A percentile compares a stretch with the other conserved stretches of the same genome.
Evolutionary conservation across 2,797 vertebrate species (phyloP).

Genomic region (Lophotriccus pileatus): DNA sequence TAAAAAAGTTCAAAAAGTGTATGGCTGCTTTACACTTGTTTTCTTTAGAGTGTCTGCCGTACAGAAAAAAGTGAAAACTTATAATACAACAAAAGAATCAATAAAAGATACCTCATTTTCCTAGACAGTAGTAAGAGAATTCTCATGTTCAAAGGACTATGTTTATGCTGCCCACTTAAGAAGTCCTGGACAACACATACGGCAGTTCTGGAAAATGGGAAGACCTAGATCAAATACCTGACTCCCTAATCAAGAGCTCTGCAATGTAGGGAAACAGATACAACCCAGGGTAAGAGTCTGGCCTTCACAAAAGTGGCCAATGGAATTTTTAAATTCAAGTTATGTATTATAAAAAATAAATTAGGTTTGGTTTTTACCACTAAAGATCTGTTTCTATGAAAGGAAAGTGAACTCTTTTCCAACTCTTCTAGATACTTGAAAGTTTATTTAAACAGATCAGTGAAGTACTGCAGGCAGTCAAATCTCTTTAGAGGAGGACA

Average conservation of each 20-base stretch:
- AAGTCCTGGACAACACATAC: neutral
- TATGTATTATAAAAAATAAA: neutral
- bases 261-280: neutral
- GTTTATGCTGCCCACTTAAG: neutral
- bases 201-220: neutral
- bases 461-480: neutral
- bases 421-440: neutral
- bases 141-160: neutral
- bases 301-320: neutral
- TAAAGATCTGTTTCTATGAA: neutral
- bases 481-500: neutral
- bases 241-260: neutral
- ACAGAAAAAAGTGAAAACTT: neutral
- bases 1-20: neutral
- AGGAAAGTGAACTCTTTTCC: neutral
- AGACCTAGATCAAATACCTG: neutral
- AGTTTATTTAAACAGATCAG: neutral
- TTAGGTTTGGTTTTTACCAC: neutral
- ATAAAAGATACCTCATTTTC: neutral
- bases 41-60: neutral
- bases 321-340: neutral
- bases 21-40: neutral
- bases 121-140: accelerated
- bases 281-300: neutral
- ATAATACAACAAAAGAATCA: neutral